phyloP scores from a whole-genome alignment of 2,888 invertebrate species.

The Chrysina gloriosa region DNA sequence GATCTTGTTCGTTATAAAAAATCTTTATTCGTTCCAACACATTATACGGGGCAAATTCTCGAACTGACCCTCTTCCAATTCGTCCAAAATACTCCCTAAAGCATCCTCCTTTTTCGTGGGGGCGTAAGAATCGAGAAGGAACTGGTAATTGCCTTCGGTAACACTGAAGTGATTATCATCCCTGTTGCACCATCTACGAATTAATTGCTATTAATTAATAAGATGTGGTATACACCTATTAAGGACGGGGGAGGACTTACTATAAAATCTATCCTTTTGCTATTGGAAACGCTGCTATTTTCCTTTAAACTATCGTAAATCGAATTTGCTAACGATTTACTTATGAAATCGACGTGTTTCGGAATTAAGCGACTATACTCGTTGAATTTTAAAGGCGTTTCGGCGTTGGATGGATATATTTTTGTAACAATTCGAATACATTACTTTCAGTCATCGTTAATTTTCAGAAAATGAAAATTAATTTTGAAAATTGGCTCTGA shows the following conservation, averaged over 20 bases:
- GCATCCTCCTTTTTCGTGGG: background rate
- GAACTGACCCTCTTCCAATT: slow-evolving; percentile 3
- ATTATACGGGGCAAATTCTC: slow-evolving; percentile 11
- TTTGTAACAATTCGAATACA: slow-evolving; percentile 23
- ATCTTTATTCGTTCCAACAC: background rate
- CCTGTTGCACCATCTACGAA: slow-evolving; percentile 29
- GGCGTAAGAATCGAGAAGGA: background rate
- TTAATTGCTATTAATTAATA: slow-evolving; percentile 18
- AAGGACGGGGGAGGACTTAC: background rate
- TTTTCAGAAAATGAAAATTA: background rate
- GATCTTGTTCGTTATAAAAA: slow-evolving; percentile 10
- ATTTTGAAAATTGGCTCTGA: too few species aligned
- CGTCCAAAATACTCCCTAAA: background rate
- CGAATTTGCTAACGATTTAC: slow-evolving; percentile 17
- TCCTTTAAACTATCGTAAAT: slow-evolving; percentile 26
- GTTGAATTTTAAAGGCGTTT: slow-evolving; percentile 1
- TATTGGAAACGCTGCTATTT: slow-evolving; percentile 16
- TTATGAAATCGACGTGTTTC: slow-evolving; percentile 27
- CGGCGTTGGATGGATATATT: background rate
- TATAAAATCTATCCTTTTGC: slow-evolving; percentile 24
- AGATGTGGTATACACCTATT: background rate
- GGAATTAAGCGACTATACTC: slow-evolving; percentile 32
- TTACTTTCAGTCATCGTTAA: slow-evolving; percentile 24
- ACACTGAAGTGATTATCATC: slow-evolving; percentile 28
- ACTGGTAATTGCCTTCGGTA: slow-evolving; percentile 12